These are phyloP conservation scores for Meliscaeva auricollis DNA, from an alignment of 2,888 invertebrate genomes.

Conservation along the genomic window DNA sequence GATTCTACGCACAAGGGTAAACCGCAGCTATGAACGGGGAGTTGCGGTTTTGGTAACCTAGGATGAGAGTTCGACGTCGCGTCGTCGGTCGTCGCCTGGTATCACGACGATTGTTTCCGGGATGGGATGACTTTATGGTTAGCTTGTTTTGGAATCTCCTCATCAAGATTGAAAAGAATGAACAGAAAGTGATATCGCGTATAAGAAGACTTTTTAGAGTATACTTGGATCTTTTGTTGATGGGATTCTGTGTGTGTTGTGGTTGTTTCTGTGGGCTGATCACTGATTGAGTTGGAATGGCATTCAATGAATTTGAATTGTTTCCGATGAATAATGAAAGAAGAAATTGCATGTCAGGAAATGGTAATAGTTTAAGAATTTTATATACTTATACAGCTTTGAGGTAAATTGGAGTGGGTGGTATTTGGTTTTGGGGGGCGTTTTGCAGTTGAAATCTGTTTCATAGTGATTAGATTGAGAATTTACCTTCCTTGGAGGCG, in stretches of 20 bases:
- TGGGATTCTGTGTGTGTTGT: conserved; percentile 38
- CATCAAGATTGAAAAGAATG: conserved; percentile 61
- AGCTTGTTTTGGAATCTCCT: conserved; percentile 50
- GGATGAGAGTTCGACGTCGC: conserved; percentile 28
- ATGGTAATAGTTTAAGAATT: conserved; percentile 4
- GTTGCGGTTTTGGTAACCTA: conserved; percentile 36
- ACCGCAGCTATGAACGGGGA: conserved; percentile 51
- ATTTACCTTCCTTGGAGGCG: neutral
- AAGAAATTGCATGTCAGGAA: conserved; percentile 41
- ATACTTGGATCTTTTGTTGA: conserved; percentile 58
- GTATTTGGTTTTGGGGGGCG: conserved; percentile 19
- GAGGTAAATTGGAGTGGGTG: conserved; percentile 34
- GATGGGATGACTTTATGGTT: conserved; percentile 69
- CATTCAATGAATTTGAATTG: conserved; percentile 66
- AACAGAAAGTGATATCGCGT: conserved; percentile 46
- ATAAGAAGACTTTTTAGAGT: conserved; percentile 1
- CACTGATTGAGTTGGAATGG: conserved; percentile 67
- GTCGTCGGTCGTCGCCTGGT: neutral
- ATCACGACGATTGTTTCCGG: conserved; percentile 72
- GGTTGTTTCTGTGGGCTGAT: conserved; percentile 56
- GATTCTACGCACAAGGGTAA: conserved; percentile 70
- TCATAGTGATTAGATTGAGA: neutral
- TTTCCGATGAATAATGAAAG: conserved; percentile 51
- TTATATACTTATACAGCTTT: neutral
- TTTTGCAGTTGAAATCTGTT: conserved; percentile 9